Evolutionary conservation across 2,113 vertebrate genomes (phyloP).

Genomic region (Hydrochoerus hydrochaeris): DNA sequence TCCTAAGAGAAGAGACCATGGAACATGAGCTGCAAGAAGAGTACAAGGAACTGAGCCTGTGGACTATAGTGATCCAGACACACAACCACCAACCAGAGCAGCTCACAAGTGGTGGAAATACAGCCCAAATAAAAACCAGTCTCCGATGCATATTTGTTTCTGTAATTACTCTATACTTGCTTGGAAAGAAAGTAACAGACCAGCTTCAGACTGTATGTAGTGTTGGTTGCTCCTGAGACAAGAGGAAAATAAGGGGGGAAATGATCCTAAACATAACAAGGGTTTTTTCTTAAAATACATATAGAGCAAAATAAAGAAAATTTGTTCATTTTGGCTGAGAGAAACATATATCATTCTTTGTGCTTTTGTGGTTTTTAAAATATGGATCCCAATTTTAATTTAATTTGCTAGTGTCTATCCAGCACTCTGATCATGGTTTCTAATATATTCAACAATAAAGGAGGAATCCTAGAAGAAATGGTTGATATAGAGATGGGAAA

Average conservation of each 20-base stretch:
- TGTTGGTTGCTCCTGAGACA: not conserved
- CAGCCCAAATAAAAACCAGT: not conserved
- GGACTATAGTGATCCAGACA: not conserved
- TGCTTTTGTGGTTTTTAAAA: constrained; percentile 13
- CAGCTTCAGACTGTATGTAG: constrained; percentile 17
- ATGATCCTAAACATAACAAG: not conserved
- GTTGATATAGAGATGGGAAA: not conserved
- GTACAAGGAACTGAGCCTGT: fast-evolving
- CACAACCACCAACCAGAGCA: not conserved
- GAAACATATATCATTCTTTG: not conserved
- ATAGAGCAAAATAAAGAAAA: constrained; percentile 37
- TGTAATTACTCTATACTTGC: not conserved
- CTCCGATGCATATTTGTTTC: not conserved
- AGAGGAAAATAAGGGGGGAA: not conserved
- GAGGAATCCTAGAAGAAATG: not conserved
- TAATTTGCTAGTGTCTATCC: not conserved
- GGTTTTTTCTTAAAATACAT: constrained; percentile 42
- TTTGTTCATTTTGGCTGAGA: not conserved
- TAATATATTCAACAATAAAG: not conserved
- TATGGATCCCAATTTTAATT: constrained; percentile 33
- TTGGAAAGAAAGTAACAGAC: not conserved
- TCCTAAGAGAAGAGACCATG: not conserved
- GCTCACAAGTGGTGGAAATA: not conserved
- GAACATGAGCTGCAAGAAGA: not conserved
- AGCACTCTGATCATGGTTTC: not conserved